Conservation (phyloP, 1,140 invertebrate species). For the Diploscapter pachys region DNA sequence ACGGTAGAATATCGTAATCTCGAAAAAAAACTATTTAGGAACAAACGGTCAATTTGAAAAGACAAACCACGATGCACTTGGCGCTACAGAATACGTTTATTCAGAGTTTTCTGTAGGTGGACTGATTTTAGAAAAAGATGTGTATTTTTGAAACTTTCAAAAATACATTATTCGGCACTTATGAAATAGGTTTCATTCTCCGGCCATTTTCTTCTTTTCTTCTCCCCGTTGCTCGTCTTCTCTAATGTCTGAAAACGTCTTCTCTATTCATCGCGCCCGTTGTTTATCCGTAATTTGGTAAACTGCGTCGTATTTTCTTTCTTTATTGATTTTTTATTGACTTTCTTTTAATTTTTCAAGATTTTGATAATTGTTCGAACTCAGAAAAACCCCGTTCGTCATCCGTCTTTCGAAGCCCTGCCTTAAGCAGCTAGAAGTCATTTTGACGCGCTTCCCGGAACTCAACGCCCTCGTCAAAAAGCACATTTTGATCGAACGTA, state of each 20-base stretch:
- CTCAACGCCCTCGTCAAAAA: slow-evolving; percentile 37
- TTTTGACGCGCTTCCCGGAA: slow-evolving; percentile 20
- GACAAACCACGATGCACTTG: no score
- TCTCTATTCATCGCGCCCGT: no score
- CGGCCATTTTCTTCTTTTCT: no score
- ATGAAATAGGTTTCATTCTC: no score
- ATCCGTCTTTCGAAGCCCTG: slow-evolving; percentile 29
- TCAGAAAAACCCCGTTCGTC: slow-evolving; percentile 30
- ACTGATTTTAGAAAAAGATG: no score
- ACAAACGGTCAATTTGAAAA: no score
- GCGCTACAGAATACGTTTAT: no score
- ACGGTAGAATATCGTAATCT: background rate
- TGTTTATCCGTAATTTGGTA: background rate
- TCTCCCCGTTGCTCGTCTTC: no score
- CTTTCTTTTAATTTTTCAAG: slow-evolving; percentile 8
- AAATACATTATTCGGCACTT: no score
- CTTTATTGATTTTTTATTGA: slow-evolving; percentile 8
- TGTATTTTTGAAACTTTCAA: no score
- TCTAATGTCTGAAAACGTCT: no score
- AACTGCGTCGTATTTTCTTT: background rate
- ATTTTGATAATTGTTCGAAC: background rate
- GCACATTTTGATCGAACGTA: slow-evolving; percentile 34
- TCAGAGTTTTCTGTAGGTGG: no score
- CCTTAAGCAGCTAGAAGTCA: slow-evolving; percentile 30
- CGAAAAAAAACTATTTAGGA: background rate